phyloP scores from a whole-genome alignment of 2,888 invertebrate species.

The Macrosoma leucophasiata region DNA sequence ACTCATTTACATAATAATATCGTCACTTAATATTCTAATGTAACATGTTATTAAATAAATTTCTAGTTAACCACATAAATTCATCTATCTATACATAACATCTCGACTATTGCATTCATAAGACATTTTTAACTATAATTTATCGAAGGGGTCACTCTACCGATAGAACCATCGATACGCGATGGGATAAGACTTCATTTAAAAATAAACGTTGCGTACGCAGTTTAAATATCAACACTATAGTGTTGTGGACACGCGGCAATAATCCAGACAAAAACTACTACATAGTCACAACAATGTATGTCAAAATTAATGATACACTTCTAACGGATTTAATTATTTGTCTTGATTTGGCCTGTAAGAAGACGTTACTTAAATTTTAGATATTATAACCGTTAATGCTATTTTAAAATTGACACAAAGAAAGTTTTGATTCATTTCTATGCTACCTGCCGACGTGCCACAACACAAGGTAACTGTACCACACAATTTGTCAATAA shows the following conservation, averaged over 20 bases:
- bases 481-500: conserved; percentile 15
- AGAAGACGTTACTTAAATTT: too few relatives aligned
- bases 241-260: too few relatives aligned
- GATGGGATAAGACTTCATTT: conserved; percentile 27
- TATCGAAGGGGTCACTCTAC: conserved; percentile 29
- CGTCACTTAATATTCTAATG: conserved; percentile 38
- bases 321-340: too few relatives aligned
- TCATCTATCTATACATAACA: conserved; percentile 55
- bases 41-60: conserved; percentile 49
- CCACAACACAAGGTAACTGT: conserved; percentile 16
- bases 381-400: too few relatives aligned
- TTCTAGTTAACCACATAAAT: conserved; percentile 60
- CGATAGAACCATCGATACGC: conserved; percentile 25
- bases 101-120: conserved; percentile 54
- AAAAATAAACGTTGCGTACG: too few relatives aligned
- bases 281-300: too few relatives aligned
- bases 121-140: conserved; percentile 44
- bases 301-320: too few relatives aligned
- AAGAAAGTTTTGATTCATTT: background rate
- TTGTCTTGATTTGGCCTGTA: too few relatives aligned
- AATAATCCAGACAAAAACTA: too few relatives aligned
- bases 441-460: too few relatives aligned
- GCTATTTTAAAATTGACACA: background rate
- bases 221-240: too few relatives aligned
- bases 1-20: conserved; percentile 29